Conservation (phyloP, 2,113 vertebrate species). For the Oreochromis spilurus region DNA sequence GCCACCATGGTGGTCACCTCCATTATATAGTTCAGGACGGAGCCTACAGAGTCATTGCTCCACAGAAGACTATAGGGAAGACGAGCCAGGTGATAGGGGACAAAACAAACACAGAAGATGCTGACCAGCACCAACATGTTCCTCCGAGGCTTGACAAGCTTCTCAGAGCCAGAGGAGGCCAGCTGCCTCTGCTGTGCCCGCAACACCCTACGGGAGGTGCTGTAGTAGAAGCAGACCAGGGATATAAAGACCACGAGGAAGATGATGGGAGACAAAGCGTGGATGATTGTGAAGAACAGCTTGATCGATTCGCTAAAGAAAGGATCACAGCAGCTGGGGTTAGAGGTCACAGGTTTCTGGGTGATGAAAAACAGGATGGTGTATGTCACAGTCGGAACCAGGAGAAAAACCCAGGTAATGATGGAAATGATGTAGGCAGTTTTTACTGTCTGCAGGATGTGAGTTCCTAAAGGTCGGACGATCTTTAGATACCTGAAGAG, state of each 20-base stretch:
- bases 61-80: background rate
- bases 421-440: constrained; percentile 27
- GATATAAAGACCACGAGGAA: constrained; percentile 52
- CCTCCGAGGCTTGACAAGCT: fast-evolving
- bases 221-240: constrained; percentile 56
- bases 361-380: constrained; percentile 18
- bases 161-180: background rate
- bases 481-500: constrained; percentile 69
- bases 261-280: constrained; percentile 5
- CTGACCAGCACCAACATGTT: background rate
- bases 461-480: background rate
- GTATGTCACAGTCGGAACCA: constrained; percentile 15
- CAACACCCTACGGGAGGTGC: constrained; percentile 30
- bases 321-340: background rate
- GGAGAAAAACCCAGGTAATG: constrained; percentile 53
- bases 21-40: background rate
- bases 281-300: constrained; percentile 22
- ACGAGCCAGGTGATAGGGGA: background rate
- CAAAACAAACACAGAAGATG: background rate
- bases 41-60: fast-evolving
- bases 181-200: background rate
- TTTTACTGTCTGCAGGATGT: constrained; percentile 34
- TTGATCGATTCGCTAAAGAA: background rate
- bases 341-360: fast-evolving
- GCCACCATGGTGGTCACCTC: background rate